phyloP scores from a whole-genome alignment of 2,888 invertebrate species.

The Nudaria mundana region DNA sequence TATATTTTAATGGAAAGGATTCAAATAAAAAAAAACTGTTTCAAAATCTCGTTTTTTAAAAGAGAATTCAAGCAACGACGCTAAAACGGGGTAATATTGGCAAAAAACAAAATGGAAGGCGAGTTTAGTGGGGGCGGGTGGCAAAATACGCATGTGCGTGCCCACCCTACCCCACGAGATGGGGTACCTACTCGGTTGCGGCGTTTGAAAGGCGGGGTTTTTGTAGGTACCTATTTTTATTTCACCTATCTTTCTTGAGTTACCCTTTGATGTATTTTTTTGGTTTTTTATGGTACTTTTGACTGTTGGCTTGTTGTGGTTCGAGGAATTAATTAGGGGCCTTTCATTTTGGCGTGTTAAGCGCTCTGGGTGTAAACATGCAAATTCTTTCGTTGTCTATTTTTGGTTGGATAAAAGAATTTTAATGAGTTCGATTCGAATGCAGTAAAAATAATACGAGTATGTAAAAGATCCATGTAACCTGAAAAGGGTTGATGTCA shows the following conservation, averaged over 20 bases:
- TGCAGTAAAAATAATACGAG: background rate
- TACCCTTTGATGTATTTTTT: conserved; percentile 36
- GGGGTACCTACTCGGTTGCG: conserved; percentile 29
- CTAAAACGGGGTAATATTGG: conserved; percentile 31
- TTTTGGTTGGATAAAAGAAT: conserved; percentile 45
- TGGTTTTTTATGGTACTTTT: conserved; percentile 2
- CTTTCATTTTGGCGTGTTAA: conserved; percentile 53
- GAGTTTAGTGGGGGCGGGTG: conserved; percentile 58
- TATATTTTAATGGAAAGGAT: too few species aligned
- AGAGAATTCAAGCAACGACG: conserved; percentile 31
- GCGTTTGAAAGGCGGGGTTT: conserved; percentile 39
- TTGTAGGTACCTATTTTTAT: conserved; percentile 49
- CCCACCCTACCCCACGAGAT: conserved; percentile 26
- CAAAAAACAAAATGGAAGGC: conserved; percentile 77
- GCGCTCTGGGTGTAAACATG: conserved; percentile 52
- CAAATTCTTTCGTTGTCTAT: conserved; percentile 35
- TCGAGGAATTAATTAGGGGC: conserved; percentile 64
- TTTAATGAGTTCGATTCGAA: conserved; percentile 44
- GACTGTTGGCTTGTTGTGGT: conserved; percentile 40
- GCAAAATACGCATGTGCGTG: conserved; percentile 75
- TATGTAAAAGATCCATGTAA: background rate
- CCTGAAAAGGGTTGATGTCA: background rate
- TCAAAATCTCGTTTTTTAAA: conserved; percentile 22
- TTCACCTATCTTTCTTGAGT: conserved; percentile 48
- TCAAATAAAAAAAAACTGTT: too few species aligned